These are phyloP conservation scores for Thaumetopoea pityocampa DNA, from an alignment of 1,140 invertebrate species.

Conservation along the genomic window DNA sequence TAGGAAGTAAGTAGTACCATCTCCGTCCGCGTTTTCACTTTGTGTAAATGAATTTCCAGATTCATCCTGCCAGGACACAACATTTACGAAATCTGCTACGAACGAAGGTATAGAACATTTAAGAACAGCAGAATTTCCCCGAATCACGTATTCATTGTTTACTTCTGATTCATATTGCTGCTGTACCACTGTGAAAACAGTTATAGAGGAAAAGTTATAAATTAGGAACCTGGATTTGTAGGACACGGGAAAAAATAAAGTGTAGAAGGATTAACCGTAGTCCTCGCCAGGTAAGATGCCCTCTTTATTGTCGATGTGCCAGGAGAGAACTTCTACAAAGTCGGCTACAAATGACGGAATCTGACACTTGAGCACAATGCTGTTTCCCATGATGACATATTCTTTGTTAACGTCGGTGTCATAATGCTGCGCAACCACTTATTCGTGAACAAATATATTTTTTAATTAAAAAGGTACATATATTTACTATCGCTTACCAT, in stretches of 20 bases:
- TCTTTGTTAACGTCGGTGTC: constrained; percentile 95
- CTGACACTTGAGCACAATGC: constrained; percentile 94
- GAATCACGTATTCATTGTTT: constrained; percentile 93
- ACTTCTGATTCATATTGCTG: constrained; percentile 92
- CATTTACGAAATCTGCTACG: constrained; percentile 93
- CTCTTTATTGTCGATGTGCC: constrained; percentile 89
- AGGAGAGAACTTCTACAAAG: constrained; percentile 90
- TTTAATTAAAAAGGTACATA: too few species aligned
- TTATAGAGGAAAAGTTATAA: not conserved
- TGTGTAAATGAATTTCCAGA: constrained; percentile 74
- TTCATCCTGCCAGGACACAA: constrained; percentile 92
- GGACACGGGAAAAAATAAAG: constrained; percentile 7
- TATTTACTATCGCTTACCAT: too few species aligned
- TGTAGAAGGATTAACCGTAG: constrained; percentile 77
- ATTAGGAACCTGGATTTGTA: not conserved
- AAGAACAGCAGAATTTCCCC: constrained; percentile 92
- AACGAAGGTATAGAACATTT: constrained; percentile 95
- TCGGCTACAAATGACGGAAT: constrained; percentile 95
- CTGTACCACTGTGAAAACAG: constrained; percentile 82
- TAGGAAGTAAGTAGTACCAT: constrained; percentile 68
- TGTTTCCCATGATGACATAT: constrained; percentile 94
- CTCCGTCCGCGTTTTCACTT: constrained; percentile 79
- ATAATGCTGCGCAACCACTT: constrained; percentile 92
- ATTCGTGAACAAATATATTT: constrained; percentile 6
- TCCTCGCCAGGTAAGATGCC: constrained; percentile 79